phyloP scores from a whole-genome alignment of 2,797 vertebrate genomes.

The Danio kyathit region DNA sequence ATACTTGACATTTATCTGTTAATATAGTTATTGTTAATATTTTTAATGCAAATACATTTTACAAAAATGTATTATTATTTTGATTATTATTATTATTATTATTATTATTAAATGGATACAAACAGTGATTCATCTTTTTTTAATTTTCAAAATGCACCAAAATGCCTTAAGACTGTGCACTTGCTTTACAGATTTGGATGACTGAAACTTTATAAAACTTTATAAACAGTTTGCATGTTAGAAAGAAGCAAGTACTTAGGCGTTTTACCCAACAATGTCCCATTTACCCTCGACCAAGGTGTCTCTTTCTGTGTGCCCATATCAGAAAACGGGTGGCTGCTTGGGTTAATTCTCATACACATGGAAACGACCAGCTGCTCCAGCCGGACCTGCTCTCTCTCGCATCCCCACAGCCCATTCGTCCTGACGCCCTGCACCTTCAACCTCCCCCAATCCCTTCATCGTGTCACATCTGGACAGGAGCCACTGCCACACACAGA shows the following conservation, averaged over 20 bases:
- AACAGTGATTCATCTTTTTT: not conserved
- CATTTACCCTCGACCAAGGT: slow-evolving; percentile 5
- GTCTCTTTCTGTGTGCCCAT: slow-evolving; percentile 44
- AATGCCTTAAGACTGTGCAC: not conserved
- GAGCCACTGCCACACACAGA: slow-evolving; percentile 76
- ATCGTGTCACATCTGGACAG: slow-evolving; percentile 89
- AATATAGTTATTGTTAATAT: too few species aligned
- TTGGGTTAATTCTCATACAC: slow-evolving; percentile 78
- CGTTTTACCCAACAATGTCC: slow-evolving; percentile 1
- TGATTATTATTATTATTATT: not conserved
- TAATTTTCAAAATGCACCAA: not conserved
- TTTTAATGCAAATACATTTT: too few species aligned
- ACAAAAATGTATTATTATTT: not conserved
- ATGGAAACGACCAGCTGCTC: slow-evolving; percentile 67
- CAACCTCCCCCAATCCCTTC: slow-evolving; percentile 34
- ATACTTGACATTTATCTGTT: too few species aligned
- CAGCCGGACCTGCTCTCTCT: slow-evolving; percentile 62
- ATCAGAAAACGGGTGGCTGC: slow-evolving; percentile 68
- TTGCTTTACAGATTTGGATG: not conserved
- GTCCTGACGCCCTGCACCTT: slow-evolving; percentile 47
- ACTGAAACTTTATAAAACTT: not conserved
- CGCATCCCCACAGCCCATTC: slow-evolving; percentile 40
- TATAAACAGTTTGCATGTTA: not conserved
- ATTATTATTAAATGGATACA: not conserved
- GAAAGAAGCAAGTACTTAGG: not conserved